Percentiles rank a stretch among this genome's conserved stretches.
phyloP scores from a whole-genome alignment of 2,888 invertebrate genomes.

The Drosophila falleni region DNA sequence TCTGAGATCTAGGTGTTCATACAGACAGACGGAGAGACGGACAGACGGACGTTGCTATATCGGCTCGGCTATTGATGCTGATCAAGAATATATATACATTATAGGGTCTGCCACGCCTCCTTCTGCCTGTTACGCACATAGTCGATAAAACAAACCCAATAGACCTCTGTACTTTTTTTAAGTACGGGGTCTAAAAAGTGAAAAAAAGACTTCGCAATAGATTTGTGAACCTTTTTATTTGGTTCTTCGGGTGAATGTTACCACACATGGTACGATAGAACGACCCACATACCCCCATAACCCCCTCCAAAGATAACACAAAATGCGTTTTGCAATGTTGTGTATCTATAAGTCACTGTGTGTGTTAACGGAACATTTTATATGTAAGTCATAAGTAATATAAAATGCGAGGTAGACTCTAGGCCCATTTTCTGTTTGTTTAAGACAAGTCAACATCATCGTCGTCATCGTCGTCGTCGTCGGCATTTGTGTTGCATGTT shows the following conservation, averaged over 20 bases:
- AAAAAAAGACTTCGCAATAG: constrained; percentile 47
- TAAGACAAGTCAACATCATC: constrained; percentile 40
- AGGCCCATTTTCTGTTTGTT: constrained; percentile 60
- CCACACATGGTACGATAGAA: constrained; percentile 20
- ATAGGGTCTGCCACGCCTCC: no score
- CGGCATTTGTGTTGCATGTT: constrained; percentile 68
- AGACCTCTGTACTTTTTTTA: no score
- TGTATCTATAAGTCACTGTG: constrained; percentile 1
- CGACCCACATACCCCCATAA: constrained; percentile 4
- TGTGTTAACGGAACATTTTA: constrained; percentile 43
- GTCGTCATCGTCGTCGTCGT: constrained; percentile 8
- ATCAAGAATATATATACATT: no score
- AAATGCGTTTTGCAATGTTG: constrained; percentile 77
- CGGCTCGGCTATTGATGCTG: no score
- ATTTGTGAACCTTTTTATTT: constrained; percentile 26
- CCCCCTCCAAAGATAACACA: constrained; percentile 53
- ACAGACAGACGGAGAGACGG: no score
- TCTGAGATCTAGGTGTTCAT: no score
- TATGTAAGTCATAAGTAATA: constrained; percentile 35
- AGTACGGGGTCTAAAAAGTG: no score
- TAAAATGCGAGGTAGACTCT: constrained; percentile 30
- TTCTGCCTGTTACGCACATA: no score
- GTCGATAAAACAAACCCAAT: no score
- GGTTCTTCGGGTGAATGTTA: constrained; percentile 47
- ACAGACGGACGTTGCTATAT: no score